Conservation (phyloP, 2,797 vertebrate genomes). For the Ptychadena robeensis region DNA sequence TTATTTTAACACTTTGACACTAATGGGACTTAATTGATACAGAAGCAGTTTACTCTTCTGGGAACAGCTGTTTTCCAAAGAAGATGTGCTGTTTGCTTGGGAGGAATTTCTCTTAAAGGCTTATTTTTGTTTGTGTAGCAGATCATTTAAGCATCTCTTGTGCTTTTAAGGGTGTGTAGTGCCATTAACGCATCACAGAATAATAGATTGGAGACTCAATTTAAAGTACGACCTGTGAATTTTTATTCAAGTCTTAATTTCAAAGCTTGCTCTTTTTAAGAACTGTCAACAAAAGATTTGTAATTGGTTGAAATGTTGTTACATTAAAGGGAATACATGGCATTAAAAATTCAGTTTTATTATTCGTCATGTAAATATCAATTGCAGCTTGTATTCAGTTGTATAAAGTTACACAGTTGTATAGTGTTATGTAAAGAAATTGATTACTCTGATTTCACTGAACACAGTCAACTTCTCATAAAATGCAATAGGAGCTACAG, state of each 20-base stretch:
- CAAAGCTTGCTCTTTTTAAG: background rate
- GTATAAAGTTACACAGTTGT: no score
- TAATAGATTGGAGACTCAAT: conserved; percentile 27
- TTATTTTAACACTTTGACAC: conserved; percentile 49
- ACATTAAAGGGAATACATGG: no score
- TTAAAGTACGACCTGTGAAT: conserved; percentile 3
- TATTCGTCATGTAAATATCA: no score
- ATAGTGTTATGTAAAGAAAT: no score
- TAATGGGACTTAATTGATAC: conserved; percentile 52
- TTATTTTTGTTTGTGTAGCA: conserved; percentile 54
- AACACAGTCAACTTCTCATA: no score
- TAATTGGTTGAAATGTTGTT: background rate
- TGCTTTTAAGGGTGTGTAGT: conserved; percentile 48
- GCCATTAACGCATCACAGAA: conserved; percentile 19
- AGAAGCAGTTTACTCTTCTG: conserved; percentile 30
- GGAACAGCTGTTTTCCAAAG: conserved; percentile 38
- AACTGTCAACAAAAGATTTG: background rate
- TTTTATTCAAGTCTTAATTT: conserved; percentile 14
- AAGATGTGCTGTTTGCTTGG: conserved; percentile 29
- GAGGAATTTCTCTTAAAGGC: conserved; percentile 52
- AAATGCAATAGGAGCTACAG: no score
- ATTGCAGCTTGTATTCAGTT: no score
- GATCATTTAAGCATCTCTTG: conserved; percentile 45
- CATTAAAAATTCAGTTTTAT: no score
- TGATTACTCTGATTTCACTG: no score